Base-by-base conservation (phyloP, 2,888 invertebrate species). In the Phortica okadai region DNA sequence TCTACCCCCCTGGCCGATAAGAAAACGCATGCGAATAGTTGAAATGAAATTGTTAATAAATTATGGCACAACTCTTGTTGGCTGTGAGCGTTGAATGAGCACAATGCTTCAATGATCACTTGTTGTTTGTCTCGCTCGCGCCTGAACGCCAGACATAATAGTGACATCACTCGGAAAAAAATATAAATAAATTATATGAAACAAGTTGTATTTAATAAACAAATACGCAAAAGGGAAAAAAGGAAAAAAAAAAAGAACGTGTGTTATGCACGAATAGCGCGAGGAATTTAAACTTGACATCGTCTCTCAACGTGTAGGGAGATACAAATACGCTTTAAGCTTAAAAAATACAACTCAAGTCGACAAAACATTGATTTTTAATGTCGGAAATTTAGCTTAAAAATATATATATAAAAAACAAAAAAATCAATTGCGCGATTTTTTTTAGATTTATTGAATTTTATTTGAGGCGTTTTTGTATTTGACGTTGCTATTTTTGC, bases 91-190 rank as follows among this genome's bases (percentile, higher is more conserved):
- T 7, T 3, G 59, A 3, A 8, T 59, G 59, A 21, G 59, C 45
- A 1, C 83, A 79, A 21, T 21, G 62, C 50, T 77, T 58, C 77
- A 74, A 42, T 10, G 45, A 69, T 7, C 42, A 69, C 69, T 69
- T 69, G 69, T 69, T 69, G 8, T 8, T 59, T 59, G 59, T 59
- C n/a, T 59, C 25, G 7, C 10, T 45, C 45, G 45, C 45, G 45
- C 33, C 6, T 66, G 54, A 25, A 14, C 21, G 70, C 25, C 33
- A 45, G 33, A 54, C 70, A 54, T 54, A 74, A 77, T 78, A 79
- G 87, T 87, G 85, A 85, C 85, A 85, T 85, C 85, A 85, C 85
- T 87, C 72, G 74, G 85, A 84, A 85, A 88, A 81, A 82, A 83
- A 76, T 87, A 85, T 81, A 85, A 85, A 85, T 88, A 85, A 81